Conservation (phyloP, 2,113 vertebrate species). For the Burhinus oedicnemus region DNA sequence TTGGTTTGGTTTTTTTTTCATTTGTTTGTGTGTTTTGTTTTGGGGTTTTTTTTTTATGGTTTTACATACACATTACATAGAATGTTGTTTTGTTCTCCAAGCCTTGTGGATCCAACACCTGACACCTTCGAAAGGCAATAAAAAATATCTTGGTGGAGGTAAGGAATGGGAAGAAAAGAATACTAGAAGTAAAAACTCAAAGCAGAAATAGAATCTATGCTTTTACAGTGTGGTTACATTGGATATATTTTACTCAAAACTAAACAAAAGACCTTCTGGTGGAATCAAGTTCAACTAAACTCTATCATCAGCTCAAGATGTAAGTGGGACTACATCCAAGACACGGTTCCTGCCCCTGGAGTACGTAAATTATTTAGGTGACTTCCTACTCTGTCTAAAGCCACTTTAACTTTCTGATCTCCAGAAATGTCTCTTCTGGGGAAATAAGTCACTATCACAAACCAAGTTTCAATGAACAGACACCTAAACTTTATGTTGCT, state of each 20-base stretch:
- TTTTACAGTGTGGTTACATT: background rate
- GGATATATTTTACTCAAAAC: background rate
- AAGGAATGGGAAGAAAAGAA: background rate
- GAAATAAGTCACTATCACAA: background rate
- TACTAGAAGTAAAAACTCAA: background rate
- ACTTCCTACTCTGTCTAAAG: background rate
- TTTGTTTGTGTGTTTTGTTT: background rate
- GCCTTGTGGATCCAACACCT: background rate
- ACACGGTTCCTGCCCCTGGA: background rate
- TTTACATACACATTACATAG: background rate
- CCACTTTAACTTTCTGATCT: background rate
- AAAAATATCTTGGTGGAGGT: background rate
- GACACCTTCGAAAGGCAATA: background rate
- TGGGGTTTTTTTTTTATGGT: background rate
- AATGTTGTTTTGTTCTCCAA: background rate
- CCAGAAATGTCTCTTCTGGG: background rate
- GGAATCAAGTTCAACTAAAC: background rate
- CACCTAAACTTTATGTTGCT: background rate
- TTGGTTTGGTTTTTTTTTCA: background rate
- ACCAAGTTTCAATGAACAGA: background rate
- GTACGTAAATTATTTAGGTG: background rate
- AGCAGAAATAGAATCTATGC: background rate
- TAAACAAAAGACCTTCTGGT: background rate
- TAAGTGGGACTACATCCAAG: background rate
- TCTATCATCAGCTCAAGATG: background rate